Conservation (phyloP, 1,140 invertebrate species). For the Aphis gossypii region DNA sequence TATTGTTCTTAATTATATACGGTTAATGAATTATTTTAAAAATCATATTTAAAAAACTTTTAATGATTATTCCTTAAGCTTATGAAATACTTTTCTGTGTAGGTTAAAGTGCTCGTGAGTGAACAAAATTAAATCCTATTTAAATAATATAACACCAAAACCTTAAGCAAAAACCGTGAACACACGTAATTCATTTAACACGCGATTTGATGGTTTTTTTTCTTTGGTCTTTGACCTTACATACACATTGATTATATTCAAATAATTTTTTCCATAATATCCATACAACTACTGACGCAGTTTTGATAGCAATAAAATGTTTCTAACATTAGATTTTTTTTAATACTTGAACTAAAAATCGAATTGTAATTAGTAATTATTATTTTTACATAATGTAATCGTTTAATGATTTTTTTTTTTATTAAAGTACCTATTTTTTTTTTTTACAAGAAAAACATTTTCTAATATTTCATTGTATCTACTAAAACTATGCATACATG, state of each 20-base stretch:
- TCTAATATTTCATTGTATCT: neutral
- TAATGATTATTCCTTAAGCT: neutral
- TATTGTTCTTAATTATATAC: neutral
- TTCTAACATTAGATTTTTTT: slow-evolving; percentile 21
- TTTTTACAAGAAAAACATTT: neutral
- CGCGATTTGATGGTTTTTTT: slow-evolving; percentile 39
- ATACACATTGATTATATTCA: slow-evolving; percentile 37
- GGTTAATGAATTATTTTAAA: neutral
- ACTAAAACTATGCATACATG: neutral
- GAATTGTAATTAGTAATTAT: too few relatives aligned
- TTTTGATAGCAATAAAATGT: neutral
- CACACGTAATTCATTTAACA: slow-evolving; percentile 37
- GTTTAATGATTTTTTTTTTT: neutral
- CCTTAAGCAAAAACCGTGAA: neutral
- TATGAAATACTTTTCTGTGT: slow-evolving; percentile 16
- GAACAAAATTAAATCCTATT: slow-evolving; percentile 45
- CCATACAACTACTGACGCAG: neutral
- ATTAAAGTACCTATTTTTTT: neutral
- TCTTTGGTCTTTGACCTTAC: slow-evolving; percentile 36
- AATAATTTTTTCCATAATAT: slow-evolving; percentile 24
- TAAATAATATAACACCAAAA: slow-evolving; percentile 35
- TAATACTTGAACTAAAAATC: neutral
- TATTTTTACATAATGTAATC: neutral
- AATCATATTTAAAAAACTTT: neutral
- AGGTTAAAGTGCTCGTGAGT: slow-evolving; percentile 27